phyloP scores from a whole-genome alignment of 2,113 vertebrate species.

The Crypturellus undulatus region DNA sequence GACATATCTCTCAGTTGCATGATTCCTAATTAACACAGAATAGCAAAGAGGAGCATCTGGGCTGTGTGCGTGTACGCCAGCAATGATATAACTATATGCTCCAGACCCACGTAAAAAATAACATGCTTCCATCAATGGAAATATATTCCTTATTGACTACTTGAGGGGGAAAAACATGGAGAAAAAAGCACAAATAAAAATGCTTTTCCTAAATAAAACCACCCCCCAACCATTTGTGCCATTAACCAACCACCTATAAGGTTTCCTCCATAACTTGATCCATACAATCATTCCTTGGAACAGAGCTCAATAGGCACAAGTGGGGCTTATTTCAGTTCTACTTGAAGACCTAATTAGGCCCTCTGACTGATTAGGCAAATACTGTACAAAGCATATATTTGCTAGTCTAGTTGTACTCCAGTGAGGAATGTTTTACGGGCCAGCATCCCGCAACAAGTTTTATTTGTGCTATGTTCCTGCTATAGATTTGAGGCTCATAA shows the following conservation, averaged over 20 bases:
- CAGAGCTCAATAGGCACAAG: not conserved
- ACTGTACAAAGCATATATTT: not conserved
- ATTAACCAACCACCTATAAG: not conserved
- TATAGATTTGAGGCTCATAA: not conserved
- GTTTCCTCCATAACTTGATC: not conserved
- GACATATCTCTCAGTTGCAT: not conserved
- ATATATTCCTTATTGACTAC: not conserved
- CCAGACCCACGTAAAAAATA: not conserved
- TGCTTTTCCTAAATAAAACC: fast-evolving
- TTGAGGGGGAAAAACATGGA: not conserved
- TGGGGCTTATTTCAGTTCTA: not conserved
- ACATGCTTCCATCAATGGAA: not conserved
- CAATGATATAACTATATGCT: fast-evolving
- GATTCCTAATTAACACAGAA: not conserved
- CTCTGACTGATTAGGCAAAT: not conserved
- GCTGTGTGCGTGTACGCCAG: not conserved
- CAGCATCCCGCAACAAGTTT: not conserved
- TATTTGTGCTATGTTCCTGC: not conserved
- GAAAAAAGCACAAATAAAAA: not conserved
- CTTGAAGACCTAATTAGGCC: not conserved
- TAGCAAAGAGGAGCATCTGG: not conserved
- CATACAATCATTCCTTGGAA: not conserved
- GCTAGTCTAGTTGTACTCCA: not conserved
- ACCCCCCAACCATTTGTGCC: not conserved
- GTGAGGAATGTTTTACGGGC: not conserved